Percentiles rank a stretch among this genome's conserved stretches.
These are phyloP conservation scores for Taenioides sp. DNA, from an alignment of 2,797 vertebrate genomes.

Conservation along the genomic window DNA sequence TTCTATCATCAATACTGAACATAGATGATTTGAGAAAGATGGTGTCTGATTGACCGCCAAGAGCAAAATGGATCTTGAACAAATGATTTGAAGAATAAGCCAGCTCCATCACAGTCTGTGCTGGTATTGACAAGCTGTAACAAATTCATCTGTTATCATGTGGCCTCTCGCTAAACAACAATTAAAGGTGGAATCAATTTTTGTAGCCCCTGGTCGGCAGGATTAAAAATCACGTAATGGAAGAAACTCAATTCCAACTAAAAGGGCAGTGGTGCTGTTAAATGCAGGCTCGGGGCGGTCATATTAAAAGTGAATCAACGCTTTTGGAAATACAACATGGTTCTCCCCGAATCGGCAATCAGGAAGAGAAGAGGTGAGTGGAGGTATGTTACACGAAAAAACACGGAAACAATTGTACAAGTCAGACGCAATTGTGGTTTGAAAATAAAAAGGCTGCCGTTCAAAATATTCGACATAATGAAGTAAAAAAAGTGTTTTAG, in stretches of 20 bases:
- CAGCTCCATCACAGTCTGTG: background rate
- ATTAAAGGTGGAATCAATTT: conserved; percentile 70
- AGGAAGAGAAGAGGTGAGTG: conserved; percentile 32
- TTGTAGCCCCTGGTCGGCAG: conserved; percentile 58
- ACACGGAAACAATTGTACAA: conserved; percentile 11
- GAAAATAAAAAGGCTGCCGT: background rate
- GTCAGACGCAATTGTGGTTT: background rate
- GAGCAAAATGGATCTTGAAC: conserved; percentile 3
- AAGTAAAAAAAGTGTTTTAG: too few species aligned
- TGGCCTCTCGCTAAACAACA: conserved; percentile 58
- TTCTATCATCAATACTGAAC: background rate
- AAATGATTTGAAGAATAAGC: conserved; percentile 1
- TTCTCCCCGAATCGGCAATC: conserved; percentile 52
- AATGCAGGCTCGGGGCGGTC: conserved; percentile 64
- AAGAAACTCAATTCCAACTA: conserved; percentile 77
- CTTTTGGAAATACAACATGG: conserved; percentile 65
- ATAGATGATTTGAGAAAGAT: background rate
- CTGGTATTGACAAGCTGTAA: conserved; percentile 46
- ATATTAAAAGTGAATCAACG: conserved; percentile 80
- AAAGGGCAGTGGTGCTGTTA: conserved; percentile 75
- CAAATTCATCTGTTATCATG: conserved; percentile 47
- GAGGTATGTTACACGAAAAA: conserved; percentile 8
- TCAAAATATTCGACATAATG: too few species aligned
- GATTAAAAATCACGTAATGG: conserved; percentile 76
- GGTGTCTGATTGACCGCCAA: background rate